Percentiles rank a stretch among this genome's conserved stretches.
Evolutionary conservation across 2,888 invertebrate genomes (phyloP).

Genomic region (Falcaria lacertinaria): DNA sequence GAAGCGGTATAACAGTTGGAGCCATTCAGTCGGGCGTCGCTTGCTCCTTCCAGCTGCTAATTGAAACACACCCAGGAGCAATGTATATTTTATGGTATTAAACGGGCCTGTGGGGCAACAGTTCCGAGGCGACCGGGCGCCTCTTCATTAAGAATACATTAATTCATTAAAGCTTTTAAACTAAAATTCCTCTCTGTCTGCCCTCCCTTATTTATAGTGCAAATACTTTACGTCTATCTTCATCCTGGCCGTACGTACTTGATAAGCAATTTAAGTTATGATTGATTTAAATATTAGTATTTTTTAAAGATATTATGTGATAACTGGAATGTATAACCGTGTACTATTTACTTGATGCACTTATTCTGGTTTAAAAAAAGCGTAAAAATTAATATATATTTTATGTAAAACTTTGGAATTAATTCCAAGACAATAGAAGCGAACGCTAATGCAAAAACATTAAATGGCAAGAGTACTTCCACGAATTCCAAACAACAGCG

Average conservation of each 20-base stretch:
- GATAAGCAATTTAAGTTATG: background rate
- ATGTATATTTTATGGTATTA: conserved; percentile 50
- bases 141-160: conserved; percentile 51
- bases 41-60: conserved; percentile 33
- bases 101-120: conserved; percentile 35
- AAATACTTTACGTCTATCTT: conserved; percentile 1
- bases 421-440: conserved; percentile 40
- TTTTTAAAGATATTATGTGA: too few relatives aligned
- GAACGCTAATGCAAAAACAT: conserved; percentile 44
- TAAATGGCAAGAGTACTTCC: conserved; percentile 43
- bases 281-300: too few relatives aligned
- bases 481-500: conserved; percentile 55
- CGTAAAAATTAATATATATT: conserved; percentile 3
- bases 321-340: too few relatives aligned
- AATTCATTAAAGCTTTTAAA: conserved; percentile 40
- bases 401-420: too few relatives aligned
- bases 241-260: conserved; percentile 4
- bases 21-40: conserved; percentile 21
- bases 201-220: conserved; percentile 5
- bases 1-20: conserved; percentile 14
- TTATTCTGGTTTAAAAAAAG: background rate
- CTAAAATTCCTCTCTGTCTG: conserved; percentile 15
- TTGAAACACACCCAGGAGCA: conserved; percentile 43
- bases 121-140: conserved; percentile 22
- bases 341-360: too few relatives aligned